These are phyloP conservation scores for Oreohelix idahoensis DNA, from an alignment of 1,140 invertebrate genomes.

Conservation along the genomic window DNA sequence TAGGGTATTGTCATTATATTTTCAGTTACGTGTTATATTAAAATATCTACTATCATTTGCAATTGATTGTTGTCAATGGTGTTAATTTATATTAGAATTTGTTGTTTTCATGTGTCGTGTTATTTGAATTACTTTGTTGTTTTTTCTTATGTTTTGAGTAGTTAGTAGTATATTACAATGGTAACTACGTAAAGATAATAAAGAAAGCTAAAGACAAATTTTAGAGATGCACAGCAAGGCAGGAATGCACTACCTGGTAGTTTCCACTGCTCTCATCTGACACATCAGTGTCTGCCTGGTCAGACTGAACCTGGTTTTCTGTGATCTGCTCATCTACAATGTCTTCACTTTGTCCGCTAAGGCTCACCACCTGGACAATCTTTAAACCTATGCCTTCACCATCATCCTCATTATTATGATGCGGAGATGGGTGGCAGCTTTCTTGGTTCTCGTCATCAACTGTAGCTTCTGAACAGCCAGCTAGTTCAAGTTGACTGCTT, in stretches of 20 bases:
- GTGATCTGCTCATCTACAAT: not conserved
- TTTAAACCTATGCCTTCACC: conserved; percentile 57
- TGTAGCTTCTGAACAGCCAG: not conserved
- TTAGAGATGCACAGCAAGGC: not conserved
- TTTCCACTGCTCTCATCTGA: not conserved
- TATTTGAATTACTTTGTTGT: too few species aligned
- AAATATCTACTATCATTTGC: too few species aligned
- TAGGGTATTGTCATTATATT: too few species aligned
- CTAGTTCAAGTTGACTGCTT: not conserved
- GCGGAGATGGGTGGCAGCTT: not conserved
- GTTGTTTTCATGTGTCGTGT: too few species aligned
- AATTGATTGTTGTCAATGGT: too few species aligned
- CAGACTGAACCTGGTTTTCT: not conserved
- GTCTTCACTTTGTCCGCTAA: conserved; percentile 49
- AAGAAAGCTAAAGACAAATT: not conserved
- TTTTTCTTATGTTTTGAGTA: too few species aligned
- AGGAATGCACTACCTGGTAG: not conserved
- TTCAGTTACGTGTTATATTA: too few species aligned
- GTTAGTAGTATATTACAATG: too few species aligned
- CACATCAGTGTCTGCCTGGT: not conserved
- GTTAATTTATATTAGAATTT: too few species aligned
- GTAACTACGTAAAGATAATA: too few species aligned
- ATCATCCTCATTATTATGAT: not conserved
- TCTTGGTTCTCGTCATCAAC: not conserved
- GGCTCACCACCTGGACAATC: conserved; percentile 63